Percentiles rank a stretch among this genome's conserved stretches.
These are phyloP conservation scores for Mystacornis crossleyi DNA, from an alignment of 2,113 vertebrate genomes.

Conservation along the genomic window DNA sequence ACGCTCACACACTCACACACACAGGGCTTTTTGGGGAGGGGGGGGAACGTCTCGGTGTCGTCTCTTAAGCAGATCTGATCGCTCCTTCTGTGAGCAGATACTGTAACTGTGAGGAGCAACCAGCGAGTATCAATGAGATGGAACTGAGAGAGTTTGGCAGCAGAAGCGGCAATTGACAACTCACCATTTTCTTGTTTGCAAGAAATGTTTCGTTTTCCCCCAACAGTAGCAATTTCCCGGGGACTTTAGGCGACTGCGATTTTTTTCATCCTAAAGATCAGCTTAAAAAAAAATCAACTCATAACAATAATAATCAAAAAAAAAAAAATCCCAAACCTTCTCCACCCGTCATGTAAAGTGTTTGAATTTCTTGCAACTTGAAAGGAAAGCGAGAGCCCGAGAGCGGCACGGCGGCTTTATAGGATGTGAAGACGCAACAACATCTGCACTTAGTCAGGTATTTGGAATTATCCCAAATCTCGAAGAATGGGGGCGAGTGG, in stretches of 20 bases:
- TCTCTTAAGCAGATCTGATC: conserved; percentile 59
- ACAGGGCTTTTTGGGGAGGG: background rate
- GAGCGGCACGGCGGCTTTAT: conserved; percentile 60
- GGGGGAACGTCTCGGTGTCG: background rate
- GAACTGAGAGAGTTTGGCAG: conserved; percentile 77
- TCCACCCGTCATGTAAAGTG: conserved; percentile 60
- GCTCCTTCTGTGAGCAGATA: conserved; percentile 61
- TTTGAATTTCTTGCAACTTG: conserved; percentile 70
- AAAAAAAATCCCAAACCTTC: conserved; percentile 36
- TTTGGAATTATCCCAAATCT: conserved; percentile 70
- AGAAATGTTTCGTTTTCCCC: conserved; percentile 69
- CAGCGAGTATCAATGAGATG: conserved; percentile 61
- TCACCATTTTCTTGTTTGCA: conserved; percentile 80
- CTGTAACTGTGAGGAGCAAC: conserved; percentile 65
- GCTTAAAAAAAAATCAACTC: conserved; percentile 22
- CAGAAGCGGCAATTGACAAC: conserved; percentile 76
- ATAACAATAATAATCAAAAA: background rate
- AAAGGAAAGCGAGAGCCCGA: conserved; percentile 21
- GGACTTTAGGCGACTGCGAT: conserved; percentile 41
- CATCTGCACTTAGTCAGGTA: conserved; percentile 72
- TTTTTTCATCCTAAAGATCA: conserved; percentile 62
- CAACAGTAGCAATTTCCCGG: conserved; percentile 58
- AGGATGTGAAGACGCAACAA: conserved; percentile 59
- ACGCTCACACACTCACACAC: background rate
- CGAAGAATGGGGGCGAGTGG: conserved; percentile 57